Conservation (phyloP, 2,888 invertebrate species). For the Amphimallon solstitiale region DNA sequence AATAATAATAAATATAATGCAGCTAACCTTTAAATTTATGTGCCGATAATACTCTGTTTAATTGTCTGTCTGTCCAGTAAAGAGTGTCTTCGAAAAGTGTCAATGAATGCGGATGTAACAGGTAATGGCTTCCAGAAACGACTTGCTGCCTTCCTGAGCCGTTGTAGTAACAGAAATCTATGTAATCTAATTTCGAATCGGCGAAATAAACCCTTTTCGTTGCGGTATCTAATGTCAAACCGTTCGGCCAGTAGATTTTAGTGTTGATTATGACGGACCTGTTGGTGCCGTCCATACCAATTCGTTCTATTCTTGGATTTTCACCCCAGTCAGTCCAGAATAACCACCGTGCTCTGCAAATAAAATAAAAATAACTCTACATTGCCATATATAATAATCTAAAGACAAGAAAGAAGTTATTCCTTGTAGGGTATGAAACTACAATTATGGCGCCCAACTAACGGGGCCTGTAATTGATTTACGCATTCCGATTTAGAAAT, state of each 20-base stretch:
- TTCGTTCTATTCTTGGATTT: slow-evolving; percentile 93
- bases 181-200: slow-evolving; percentile 96
- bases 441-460: no score
- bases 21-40: slow-evolving; percentile 80
- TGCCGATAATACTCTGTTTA: slow-evolving; percentile 89
- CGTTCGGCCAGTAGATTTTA: slow-evolving; percentile 99
- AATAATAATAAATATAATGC: no score
- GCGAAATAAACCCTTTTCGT: slow-evolving; percentile 96
- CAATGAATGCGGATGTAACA: slow-evolving; percentile 94
- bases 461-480: no score
- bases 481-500: no score
- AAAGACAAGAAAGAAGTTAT: no score
- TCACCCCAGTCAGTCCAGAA: slow-evolving; percentile 99
- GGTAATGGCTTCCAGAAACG: slow-evolving; percentile 86
- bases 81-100: slow-evolving; percentile 95
- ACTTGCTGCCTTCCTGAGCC: slow-evolving; percentile 92
- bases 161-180: slow-evolving; percentile 97
- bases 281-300: slow-evolving; percentile 95
- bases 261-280: slow-evolving; percentile 87
- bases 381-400: no score
- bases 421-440: no score
- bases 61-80: slow-evolving; percentile 96
- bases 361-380: no score
- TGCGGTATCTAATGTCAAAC: slow-evolving; percentile 93
- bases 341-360: slow-evolving; percentile 75